Percentiles rank a stretch among this genome's conserved stretches.
Conservation (phyloP, 2,113 vertebrate genomes). For the Charina bottae region DNA sequence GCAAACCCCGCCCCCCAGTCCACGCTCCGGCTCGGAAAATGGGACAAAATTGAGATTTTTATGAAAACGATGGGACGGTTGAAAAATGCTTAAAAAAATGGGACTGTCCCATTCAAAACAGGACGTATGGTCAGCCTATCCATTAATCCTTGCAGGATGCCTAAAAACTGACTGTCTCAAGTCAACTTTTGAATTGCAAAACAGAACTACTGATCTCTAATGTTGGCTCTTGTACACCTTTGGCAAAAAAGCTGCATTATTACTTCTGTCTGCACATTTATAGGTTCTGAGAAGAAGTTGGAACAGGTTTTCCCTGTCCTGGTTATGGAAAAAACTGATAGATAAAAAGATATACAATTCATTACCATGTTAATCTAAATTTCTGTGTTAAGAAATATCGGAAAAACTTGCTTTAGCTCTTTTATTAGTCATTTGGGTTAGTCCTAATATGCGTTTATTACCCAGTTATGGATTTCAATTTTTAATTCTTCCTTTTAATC, state of each 20-base stretch:
- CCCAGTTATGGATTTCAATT: not conserved
- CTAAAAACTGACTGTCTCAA: not conserved
- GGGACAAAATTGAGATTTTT: too few species aligned
- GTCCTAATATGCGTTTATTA: not conserved
- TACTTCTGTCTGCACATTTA: not conserved
- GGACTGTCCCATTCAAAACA: too few species aligned
- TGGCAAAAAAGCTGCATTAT: not conserved
- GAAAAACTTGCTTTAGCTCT: not conserved
- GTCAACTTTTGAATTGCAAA: not conserved
- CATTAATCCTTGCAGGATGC: not conserved
- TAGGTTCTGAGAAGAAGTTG: not conserved
- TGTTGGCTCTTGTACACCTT: not conserved
- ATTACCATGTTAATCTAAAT: not conserved
- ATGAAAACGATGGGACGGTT: too few species aligned
- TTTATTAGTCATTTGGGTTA: not conserved
- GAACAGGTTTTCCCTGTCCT: not conserved
- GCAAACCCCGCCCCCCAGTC: too few species aligned
- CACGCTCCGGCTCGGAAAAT: too few species aligned
- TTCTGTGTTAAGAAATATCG: not conserved
- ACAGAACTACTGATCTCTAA: not conserved
- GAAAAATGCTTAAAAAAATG: too few species aligned
- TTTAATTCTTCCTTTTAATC: not conserved
- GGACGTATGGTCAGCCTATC: too few species aligned
- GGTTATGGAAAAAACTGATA: not conserved
- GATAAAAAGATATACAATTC: not conserved